These are phyloP conservation scores for Pangasianodon hypophthalmus DNA, from an alignment of 2,113 vertebrate species.

Conservation along the genomic window DNA sequence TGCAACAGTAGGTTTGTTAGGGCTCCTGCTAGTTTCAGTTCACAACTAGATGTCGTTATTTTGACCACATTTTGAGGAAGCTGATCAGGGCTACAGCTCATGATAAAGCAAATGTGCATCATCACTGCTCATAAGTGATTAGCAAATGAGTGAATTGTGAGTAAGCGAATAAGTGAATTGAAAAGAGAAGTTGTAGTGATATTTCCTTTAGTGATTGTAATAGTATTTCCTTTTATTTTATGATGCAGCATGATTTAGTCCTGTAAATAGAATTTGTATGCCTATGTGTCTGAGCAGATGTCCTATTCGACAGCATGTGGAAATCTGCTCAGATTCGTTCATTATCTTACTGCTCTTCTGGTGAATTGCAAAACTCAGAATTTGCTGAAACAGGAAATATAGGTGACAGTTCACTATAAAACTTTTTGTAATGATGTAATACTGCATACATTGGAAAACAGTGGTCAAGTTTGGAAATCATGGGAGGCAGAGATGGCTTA, in stretches of 20 bases:
- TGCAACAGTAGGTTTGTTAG: background rate
- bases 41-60: background rate
- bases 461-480: background rate
- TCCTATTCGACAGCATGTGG: background rate
- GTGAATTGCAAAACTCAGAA: background rate
- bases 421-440: background rate
- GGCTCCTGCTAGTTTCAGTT: conserved; percentile 13
- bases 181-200: conserved; percentile 2
- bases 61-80: conserved; percentile 20
- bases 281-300: background rate
- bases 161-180: background rate
- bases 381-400: background rate
- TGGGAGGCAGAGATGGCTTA: background rate
- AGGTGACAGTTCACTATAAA: background rate
- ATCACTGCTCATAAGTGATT: background rate
- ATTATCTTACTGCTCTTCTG: background rate
- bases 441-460: background rate
- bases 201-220: background rate
- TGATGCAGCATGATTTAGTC: background rate
- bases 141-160: background rate
- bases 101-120: background rate
- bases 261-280: background rate
- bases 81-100: background rate
- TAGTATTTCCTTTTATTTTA: background rate
- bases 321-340: background rate